Evolutionary conservation across 2,113 vertebrate species (phyloP), one percentile per base, ranked within the genome.

Genomic region (Parotia lawesii): DNA sequence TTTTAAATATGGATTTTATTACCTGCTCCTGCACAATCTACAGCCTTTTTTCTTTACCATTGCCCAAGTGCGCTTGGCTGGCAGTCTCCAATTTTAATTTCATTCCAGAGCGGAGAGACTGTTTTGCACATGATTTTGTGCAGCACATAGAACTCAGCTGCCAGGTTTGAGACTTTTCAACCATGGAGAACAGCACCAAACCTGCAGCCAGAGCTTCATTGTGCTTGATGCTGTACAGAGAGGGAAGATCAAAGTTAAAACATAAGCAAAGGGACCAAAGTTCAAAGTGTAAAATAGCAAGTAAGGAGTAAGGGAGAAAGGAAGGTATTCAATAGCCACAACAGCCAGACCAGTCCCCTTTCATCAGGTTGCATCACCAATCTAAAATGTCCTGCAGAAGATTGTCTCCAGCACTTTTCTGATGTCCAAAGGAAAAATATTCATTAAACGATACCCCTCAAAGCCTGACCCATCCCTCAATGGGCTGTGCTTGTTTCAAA

Each of bases 371-470:
- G 33, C 8, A 19, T 4, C 47, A 15, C 11, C 33, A 51, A 24
- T 7, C 44, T 75, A 64, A 86, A 78, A 45, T 4, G 20, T 71
- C 38, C 60, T 1, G 5, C 42, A 53, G 33, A 54, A 67, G 31
- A 51, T 23, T 23, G 6, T 56, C n/a, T 18, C 48, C 37, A 48
- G 19, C 24, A 29, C 7, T 70, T 58, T 72, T 47, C 48, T 69
- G 35, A 64, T 19, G 23, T n/a, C 65, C 65, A 66, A 57, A 90
- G 33, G 27, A 83, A 89, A 88, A 86, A 44, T 27, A 60, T 7
- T 67, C 8, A 48, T 0, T 0, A 44, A 88, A 67, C 1, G 10
- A 24, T 7, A 74, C 1, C 15, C 11, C 9, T 86, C 25, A 84
- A 80, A 85, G 12, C 47, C 25, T 0, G 6, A 44, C 12, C 21